Conservation (phyloP, 2,888 invertebrate genomes). For the Gnatocerus cornutus region DNA sequence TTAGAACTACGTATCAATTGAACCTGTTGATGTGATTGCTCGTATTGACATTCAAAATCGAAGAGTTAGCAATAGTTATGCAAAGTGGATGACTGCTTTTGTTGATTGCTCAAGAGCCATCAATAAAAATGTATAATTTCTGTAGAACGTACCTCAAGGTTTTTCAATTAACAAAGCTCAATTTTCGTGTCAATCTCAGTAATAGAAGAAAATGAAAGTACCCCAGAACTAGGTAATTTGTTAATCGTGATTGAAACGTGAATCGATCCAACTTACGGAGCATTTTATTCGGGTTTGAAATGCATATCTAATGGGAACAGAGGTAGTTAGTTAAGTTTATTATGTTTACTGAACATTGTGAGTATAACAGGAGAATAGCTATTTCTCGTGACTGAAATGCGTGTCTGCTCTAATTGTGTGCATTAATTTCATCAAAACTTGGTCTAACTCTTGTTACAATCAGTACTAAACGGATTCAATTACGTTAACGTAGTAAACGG, state of each 20-base stretch:
- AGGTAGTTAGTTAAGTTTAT: conserved; percentile 50
- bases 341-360: conserved; percentile 47
- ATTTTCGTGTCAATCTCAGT: conserved; percentile 24
- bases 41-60: no score
- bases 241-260: conserved; percentile 45
- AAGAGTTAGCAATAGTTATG: no score
- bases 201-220: conserved; percentile 38
- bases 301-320: conserved; percentile 48
- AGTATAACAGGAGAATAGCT: conserved; percentile 48
- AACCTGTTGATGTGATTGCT: no score
- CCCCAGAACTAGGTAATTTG: conserved; percentile 28
- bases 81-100: no score
- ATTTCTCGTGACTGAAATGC: conserved; percentile 56
- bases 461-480: conserved; percentile 48
- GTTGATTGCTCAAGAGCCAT: no score
- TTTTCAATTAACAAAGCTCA: background rate
- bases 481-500: conserved; percentile 45
- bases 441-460: conserved; percentile 48
- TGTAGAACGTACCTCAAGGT: background rate
- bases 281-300: conserved; percentile 44
- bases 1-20: no score
- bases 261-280: conserved; percentile 34
- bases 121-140: background rate
- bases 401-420: conserved; percentile 55
- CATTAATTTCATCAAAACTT: conserved; percentile 55